A percentile compares a stretch with the other conserved stretches of the same genome.
phyloP scores from a whole-genome alignment of 2,113 vertebrate genomes.

The Lynx canadensis region DNA sequence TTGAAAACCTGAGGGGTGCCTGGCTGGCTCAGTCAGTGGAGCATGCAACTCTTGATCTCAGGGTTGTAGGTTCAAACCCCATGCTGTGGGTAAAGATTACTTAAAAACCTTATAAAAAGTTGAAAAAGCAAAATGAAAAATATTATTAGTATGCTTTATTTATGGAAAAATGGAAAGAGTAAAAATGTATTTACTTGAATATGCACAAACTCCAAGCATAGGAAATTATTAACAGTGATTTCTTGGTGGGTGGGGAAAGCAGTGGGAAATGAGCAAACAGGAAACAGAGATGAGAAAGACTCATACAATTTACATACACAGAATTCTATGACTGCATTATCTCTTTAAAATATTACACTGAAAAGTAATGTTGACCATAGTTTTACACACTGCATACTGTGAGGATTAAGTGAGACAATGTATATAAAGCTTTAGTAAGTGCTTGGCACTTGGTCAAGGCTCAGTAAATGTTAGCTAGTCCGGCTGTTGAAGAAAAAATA shows the following conservation, averaged over 20 bases:
- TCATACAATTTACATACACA: neutral
- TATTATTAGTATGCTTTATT: neutral
- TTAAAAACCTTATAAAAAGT: neutral
- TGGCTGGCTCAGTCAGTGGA: neutral
- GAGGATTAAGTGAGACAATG: neutral
- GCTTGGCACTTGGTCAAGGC: neutral
- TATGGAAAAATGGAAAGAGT: neutral
- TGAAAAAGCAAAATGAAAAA: constrained; percentile 45
- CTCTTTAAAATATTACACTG: constrained; percentile 15
- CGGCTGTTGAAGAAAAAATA: neutral
- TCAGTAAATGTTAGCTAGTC: constrained; percentile 8
- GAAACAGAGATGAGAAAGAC: neutral
- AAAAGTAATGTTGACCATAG: neutral
- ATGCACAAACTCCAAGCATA: neutral
- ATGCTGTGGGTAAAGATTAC: neutral
- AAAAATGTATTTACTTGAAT: neutral
- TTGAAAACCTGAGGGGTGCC: neutral
- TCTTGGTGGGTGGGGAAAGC: neutral
- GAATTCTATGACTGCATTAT: neutral
- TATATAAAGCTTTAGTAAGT: neutral
- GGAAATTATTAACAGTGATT: neutral
- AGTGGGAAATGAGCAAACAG: neutral
- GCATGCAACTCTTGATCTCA: neutral
- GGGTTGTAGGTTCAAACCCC: neutral
- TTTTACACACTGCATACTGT: neutral